Percentiles rank a stretch among this genome's conserved stretches.
Evolutionary conservation across 2,888 invertebrate species (phyloP).

Genomic region (Notodonta dromedarius): DNA sequence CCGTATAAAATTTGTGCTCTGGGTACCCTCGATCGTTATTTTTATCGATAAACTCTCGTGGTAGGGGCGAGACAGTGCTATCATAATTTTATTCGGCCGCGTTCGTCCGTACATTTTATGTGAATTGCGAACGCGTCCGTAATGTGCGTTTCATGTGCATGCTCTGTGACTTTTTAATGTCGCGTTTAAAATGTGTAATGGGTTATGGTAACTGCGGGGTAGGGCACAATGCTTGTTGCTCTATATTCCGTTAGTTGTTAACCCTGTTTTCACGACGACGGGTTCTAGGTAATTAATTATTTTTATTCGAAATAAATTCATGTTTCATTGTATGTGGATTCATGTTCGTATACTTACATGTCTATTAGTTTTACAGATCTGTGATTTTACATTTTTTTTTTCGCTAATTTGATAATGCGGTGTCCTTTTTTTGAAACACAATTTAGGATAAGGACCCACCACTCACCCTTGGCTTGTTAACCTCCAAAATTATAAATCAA

Average conservation of each 20-base stretch:
- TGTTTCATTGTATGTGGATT: not conserved
- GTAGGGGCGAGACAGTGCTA: slow-evolving; percentile 42
- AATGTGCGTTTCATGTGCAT: slow-evolving; percentile 20
- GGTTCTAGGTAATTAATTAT: too few species aligned
- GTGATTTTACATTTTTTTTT: too few species aligned
- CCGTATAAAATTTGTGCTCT: too few species aligned
- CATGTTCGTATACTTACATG: not conserved
- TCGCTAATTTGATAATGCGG: too few species aligned
- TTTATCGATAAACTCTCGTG: slow-evolving; percentile 25
- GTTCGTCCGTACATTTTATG: slow-evolving; percentile 24
- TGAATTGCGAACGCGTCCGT: slow-evolving; percentile 28
- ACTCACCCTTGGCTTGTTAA: too few species aligned
- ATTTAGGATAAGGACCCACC: too few species aligned
- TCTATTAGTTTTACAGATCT: too few species aligned
- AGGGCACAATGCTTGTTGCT: slow-evolving; percentile 6
- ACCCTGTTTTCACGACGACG: not conserved
- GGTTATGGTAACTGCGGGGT: slow-evolving; percentile 10
- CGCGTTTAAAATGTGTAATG: slow-evolving; percentile 16
- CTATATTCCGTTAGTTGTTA: slow-evolving; percentile 1
- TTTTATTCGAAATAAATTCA: not conserved
- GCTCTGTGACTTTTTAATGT: slow-evolving; percentile 29
- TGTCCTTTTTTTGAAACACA: too few species aligned
- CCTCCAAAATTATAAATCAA: too few species aligned
- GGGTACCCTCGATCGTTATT: not conserved
- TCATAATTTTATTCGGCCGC: slow-evolving; percentile 51